These are phyloP conservation scores for Benthosema pterotum DNA, from an alignment of 2,797 vertebrate genomes.

Conservation along the genomic window DNA sequence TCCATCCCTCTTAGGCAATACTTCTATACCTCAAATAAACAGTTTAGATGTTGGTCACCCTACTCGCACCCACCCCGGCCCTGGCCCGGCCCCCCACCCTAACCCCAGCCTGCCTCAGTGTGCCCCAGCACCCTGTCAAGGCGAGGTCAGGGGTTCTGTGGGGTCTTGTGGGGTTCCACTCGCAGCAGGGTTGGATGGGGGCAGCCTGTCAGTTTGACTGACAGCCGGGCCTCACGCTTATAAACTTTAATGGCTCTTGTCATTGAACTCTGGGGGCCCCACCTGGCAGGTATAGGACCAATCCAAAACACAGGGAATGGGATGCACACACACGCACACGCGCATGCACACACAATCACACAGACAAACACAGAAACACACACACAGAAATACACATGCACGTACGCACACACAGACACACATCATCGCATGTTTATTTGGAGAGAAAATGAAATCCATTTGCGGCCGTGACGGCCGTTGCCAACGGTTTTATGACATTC, in stretches of 20 bases:
- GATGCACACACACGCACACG: conserved; percentile 40
- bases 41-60: no score
- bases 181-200: conserved; percentile 45
- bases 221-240: conserved; percentile 72
- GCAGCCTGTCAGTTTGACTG: conserved; percentile 75
- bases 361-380: conserved; percentile 7
- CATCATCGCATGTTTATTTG: no score
- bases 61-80: conserved; percentile 4
- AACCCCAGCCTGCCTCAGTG: conserved; percentile 19
- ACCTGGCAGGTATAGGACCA: conserved; percentile 63
- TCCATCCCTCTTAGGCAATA: no score
- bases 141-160: conserved; percentile 66
- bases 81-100: conserved; percentile 12
- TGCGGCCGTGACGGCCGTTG: no score
- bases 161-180: conserved; percentile 61
- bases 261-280: conserved; percentile 67
- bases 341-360: not conserved
- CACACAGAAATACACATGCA: conserved; percentile 1
- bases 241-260: conserved; percentile 84
- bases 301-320: no score
- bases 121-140: conserved; percentile 50
- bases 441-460: no score
- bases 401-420: conserved; percentile 23
- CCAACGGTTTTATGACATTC: no score
- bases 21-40: no score